Evolutionary conservation across 2,113 vertebrate genomes (phyloP).

Genomic region (Rhipidura dahli): DNA sequence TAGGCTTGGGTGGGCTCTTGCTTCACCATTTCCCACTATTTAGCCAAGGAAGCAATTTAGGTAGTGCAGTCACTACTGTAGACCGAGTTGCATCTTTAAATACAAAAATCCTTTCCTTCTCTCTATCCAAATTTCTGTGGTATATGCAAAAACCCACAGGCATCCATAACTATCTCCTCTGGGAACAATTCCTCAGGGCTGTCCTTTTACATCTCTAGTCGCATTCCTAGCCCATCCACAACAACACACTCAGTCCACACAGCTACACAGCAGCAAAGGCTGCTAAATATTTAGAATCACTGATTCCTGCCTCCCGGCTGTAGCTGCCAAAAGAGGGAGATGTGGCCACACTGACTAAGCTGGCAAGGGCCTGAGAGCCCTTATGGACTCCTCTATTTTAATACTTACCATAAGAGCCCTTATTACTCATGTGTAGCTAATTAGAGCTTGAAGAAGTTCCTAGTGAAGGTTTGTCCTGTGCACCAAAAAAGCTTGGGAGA

Average conservation of each 20-base stretch:
- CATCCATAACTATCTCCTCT: background rate
- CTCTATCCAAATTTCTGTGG: background rate
- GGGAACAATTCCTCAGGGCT: background rate
- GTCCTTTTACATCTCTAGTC: background rate
- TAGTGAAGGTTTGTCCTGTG: background rate
- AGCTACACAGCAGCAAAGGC: background rate
- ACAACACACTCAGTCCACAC: accelerated
- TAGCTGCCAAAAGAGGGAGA: background rate
- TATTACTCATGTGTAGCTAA: background rate
- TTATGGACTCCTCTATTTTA: background rate
- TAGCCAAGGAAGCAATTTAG: background rate
- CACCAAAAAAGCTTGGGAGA: background rate
- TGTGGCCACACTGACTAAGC: background rate
- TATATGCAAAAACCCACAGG: background rate
- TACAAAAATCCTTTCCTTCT: background rate
- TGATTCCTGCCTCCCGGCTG: background rate
- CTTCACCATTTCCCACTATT: background rate
- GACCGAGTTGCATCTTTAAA: background rate
- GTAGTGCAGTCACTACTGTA: background rate
- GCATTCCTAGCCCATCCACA: background rate
- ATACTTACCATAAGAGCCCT: background rate
- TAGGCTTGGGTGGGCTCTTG: background rate
- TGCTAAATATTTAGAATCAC: background rate
- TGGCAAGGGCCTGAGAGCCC: accelerated
- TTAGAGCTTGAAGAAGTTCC: background rate